Evolutionary conservation across 2,888 invertebrate species (phyloP).

Genomic region (Parnassius mnemosyne): DNA sequence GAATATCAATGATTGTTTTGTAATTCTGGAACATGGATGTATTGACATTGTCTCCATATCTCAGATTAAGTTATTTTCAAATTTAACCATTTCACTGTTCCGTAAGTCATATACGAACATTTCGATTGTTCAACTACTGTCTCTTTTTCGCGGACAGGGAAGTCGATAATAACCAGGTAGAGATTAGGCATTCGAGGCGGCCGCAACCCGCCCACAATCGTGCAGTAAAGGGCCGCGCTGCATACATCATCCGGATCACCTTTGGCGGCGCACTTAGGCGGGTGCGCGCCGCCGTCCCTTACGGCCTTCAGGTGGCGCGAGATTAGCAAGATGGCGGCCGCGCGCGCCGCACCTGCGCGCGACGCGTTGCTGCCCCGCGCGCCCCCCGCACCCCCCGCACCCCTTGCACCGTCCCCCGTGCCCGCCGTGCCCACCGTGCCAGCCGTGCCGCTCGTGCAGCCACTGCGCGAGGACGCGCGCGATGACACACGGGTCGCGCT

Average conservation of each 20-base stretch:
- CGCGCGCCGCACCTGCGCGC: slow-evolving; percentile 95
- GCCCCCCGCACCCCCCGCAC: slow-evolving; percentile 62
- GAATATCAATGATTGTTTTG: too few relatives aligned
- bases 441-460: slow-evolving; percentile 67
- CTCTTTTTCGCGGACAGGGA: too few relatives aligned
- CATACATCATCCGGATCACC: slow-evolving; percentile 80
- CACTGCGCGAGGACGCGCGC: slow-evolving; percentile 75
- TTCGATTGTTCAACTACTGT: too few relatives aligned
- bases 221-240: slow-evolving; percentile 69
- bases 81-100: too few relatives aligned
- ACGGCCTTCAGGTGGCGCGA: slow-evolving; percentile 90
- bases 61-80: too few relatives aligned
- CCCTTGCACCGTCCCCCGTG: slow-evolving; percentile 42
- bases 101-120: too few relatives aligned
- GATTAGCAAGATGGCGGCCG: slow-evolving; percentile 97
- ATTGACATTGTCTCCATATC: too few relatives aligned
- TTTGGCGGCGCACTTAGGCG: slow-evolving; percentile 80
- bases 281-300: slow-evolving; percentile 78
- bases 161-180: too few relatives aligned
- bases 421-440: slow-evolving; percentile 54
- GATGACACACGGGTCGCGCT: slow-evolving; percentile 73
- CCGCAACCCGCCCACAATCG: slow-evolving; percentile 46
- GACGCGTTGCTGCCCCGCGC: slow-evolving; percentile 84
- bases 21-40: too few relatives aligned
- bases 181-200: slow-evolving; percentile 34